Conservation (phyloP, 2,113 vertebrate species). For the Pachypanchax playfairii region DNA sequence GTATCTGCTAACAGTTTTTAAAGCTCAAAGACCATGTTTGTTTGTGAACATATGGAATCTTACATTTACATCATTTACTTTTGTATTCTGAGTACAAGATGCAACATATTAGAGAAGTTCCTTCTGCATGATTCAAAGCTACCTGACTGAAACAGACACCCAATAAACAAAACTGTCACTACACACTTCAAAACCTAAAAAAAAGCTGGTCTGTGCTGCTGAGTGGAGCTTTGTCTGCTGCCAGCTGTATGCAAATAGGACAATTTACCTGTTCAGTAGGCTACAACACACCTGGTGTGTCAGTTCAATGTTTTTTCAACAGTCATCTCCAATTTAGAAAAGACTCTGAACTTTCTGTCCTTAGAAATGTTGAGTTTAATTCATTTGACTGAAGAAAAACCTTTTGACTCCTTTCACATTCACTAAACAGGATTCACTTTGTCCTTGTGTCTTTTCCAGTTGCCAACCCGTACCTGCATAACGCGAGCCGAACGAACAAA, state of each 20-base stretch:
- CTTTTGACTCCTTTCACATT: not conserved
- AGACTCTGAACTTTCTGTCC: not conserved
- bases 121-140: too few relatives aligned
- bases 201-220: not conserved
- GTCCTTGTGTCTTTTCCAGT: slow-evolving; percentile 56
- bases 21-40: not conserved
- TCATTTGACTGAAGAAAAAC: not conserved
- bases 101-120: not conserved
- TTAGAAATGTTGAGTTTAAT: not conserved
- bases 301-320: slow-evolving; percentile 10
- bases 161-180: too few relatives aligned
- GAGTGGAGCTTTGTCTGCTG: slow-evolving; percentile 20
- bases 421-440: too few relatives aligned
- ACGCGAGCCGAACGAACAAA: slow-evolving; percentile 99
- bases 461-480: slow-evolving; percentile 93
- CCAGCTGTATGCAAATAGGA: slow-evolving; percentile 72
- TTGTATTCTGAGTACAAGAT: not conserved
- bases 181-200: not conserved
- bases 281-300: slow-evolving; percentile 31
- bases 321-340: not conserved
- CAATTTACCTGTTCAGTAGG: slow-evolving; percentile 9
- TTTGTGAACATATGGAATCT: not conserved
- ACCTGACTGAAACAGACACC: too few relatives aligned
- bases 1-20: too few relatives aligned
- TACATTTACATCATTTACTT: slow-evolving; percentile 5